Evolutionary conservation across 2,113 vertebrate genomes (phyloP).

Genomic region (Eubucco bourcierii): DNA sequence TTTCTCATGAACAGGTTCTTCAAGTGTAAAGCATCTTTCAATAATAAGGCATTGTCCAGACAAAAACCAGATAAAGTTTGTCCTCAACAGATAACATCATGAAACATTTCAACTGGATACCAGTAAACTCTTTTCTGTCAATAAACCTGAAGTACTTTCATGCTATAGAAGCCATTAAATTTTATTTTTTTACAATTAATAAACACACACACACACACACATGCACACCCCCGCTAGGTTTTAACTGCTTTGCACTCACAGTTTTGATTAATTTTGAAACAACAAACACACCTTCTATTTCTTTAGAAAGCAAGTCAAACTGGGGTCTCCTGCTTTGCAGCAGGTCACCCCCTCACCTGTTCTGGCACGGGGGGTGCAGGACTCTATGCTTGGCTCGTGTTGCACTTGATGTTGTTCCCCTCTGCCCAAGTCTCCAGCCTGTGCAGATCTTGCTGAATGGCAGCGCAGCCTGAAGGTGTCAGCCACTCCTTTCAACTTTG

Average conservation of each 20-base stretch:
- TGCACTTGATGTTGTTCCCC: too few relatives aligned
- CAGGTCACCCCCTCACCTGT: background rate
- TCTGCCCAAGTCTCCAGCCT: too few relatives aligned
- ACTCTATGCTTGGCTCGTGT: too few relatives aligned
- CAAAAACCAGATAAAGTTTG: background rate
- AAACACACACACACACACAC: too few relatives aligned
- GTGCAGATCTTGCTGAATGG: too few relatives aligned
- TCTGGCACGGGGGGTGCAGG: too few relatives aligned
- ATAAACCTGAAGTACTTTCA: background rate
- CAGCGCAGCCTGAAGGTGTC: too few relatives aligned
- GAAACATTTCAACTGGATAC: background rate
- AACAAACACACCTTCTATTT: background rate
- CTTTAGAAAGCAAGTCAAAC: background rate
- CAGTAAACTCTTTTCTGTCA: background rate
- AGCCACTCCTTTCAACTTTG: too few relatives aligned
- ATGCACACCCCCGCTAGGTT: too few relatives aligned
- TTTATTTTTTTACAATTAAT: too few relatives aligned
- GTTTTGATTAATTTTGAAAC: background rate
- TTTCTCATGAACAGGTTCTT: background rate
- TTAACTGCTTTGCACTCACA: background rate
- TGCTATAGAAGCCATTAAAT: background rate
- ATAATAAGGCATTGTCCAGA: background rate
- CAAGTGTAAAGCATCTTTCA: background rate
- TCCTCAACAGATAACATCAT: background rate
- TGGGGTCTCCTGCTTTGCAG: background rate